These are phyloP conservation scores for Psittacula cyanocephala DNA, from an alignment of 2,113 vertebrate genomes.

Conservation along the genomic window DNA sequence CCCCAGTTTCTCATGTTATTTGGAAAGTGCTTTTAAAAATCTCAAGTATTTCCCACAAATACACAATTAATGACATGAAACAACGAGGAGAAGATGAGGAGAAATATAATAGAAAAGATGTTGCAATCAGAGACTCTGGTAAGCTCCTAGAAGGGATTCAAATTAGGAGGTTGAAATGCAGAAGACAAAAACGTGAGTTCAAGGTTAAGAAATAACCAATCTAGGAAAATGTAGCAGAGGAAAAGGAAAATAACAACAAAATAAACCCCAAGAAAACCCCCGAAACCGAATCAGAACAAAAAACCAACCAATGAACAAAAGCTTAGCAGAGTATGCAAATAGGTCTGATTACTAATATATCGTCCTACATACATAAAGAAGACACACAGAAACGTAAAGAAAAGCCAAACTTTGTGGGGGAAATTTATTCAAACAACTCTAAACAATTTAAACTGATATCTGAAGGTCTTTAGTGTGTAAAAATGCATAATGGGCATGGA, in stretches of 20 bases:
- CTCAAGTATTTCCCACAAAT: background rate
- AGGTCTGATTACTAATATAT: background rate
- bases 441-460: constrained; percentile 27
- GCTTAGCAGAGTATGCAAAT: background rate
- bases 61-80: background rate
- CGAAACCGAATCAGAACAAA: background rate
- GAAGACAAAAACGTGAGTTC: constrained; percentile 27
- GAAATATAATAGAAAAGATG: background rate
- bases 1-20: background rate
- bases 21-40: background rate
- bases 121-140: background rate
- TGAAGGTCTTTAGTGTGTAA: constrained; percentile 44
- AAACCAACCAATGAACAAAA: background rate
- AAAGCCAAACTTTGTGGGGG: background rate
- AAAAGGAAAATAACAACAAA: background rate
- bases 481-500: constrained; percentile 46
- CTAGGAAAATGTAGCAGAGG: background rate
- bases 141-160: background rate
- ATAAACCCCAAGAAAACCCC: background rate
- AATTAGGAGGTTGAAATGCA: constrained; percentile 1
- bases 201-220: constrained; percentile 45
- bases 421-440: constrained; percentile 16
- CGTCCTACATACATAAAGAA: background rate
- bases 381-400: background rate
- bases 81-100: background rate